Conservation (phyloP, 2,888 invertebrate genomes). For the Polyommatus icarus region DNA sequence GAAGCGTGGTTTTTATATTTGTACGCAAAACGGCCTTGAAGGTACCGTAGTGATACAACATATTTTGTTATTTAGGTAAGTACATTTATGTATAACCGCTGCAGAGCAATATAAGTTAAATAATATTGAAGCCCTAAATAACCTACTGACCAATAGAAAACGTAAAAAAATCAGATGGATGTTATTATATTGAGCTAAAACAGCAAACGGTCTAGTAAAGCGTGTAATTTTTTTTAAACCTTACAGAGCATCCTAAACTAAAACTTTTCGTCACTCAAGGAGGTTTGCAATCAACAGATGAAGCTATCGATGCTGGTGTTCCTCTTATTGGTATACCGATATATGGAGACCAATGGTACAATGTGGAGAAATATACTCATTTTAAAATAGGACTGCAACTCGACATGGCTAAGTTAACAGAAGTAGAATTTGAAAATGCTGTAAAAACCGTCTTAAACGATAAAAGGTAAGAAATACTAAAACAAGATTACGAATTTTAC, state of each 20-base stretch:
- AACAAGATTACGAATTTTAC: too few species aligned
- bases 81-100: too few species aligned
- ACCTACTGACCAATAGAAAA: not conserved
- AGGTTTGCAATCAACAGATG: conserved; percentile 67
- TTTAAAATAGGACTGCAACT: conserved; percentile 54
- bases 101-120: too few species aligned
- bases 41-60: not conserved
- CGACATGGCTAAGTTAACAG: conserved; percentile 50
- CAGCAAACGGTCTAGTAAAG: not conserved
- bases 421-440: conserved; percentile 42
- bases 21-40: not conserved
- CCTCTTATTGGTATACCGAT: conserved; percentile 65
- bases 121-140: too few species aligned
- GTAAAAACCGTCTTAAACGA: conserved; percentile 43
- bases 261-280: conserved; percentile 71
- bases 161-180: too few species aligned
- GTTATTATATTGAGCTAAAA: too few species aligned
- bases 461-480: conserved; percentile 38
- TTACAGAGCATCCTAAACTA: conserved; percentile 61
- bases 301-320: conserved; percentile 60
- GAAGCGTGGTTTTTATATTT: conserved; percentile 1
- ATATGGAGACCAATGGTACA: conserved; percentile 61
- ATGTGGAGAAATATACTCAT: conserved; percentile 51
- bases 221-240: not conserved
- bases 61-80: not conserved